Base-by-base conservation (phyloP, 2,797 vertebrate genomes). In the Siniperca scherzeri region DNA sequence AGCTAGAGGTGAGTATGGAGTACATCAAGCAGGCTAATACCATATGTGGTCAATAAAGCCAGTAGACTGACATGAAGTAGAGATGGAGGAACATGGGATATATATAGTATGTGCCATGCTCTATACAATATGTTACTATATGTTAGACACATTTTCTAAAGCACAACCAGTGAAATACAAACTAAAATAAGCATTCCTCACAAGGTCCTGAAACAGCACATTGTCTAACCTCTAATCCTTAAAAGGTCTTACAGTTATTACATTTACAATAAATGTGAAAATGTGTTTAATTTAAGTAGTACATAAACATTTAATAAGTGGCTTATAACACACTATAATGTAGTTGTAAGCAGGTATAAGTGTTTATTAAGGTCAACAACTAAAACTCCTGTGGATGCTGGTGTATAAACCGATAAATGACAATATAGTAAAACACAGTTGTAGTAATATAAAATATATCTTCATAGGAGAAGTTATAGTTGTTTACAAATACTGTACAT, bases 1-100 rank as follows among this genome's bases (percentile, higher is more conserved):
- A 99, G 91, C 95, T 99, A 40, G 98, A 99, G 96, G 98, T 99
- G 88, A 78, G 89, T 73, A n/a, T 74, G 65, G 53, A 25, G 42
- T 62, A n/a, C 22, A 50, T 55, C 14, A 57, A 56, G 64, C 70
- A 55, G 11, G 12, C 38, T 55, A 9, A 44, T 30, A 38, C 36
- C 61, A 27, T 40, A 71, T 50, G 68, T 61, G 52, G 12, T 27
- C 42, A 52, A 3, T 65, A 72, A 61, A 69, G 42, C 67, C 27
- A 17, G 40, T 27, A 42, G 42, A 59, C 3, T 57, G 61, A 36
- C 17, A 71, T 7, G n/a, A 10, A 55, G 30, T 33, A 12, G 19
- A 55, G 27, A 40, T 7, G 8, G 16, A 59, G 8, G 9, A 56
- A 55, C 7, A 30, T 2, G 61, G 48, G 8, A 70, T 6, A 60